Evolutionary conservation across 2,113 vertebrate genomes (phyloP).

Genomic region (Oncorhynchus gorbuscha): DNA sequence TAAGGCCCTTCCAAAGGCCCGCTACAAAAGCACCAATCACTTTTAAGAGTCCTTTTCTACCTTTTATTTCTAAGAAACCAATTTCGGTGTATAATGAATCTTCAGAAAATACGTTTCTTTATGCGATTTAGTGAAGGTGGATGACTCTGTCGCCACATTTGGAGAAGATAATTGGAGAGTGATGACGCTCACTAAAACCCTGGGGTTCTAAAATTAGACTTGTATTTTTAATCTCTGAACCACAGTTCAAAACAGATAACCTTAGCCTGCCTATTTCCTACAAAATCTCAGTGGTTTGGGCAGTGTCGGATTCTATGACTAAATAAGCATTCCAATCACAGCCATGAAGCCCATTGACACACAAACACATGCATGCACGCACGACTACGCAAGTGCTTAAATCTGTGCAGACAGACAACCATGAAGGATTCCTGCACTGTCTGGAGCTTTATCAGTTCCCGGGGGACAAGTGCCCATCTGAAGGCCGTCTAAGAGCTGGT

Average conservation of each 20-base stretch:
- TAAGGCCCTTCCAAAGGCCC: constrained; percentile 71
- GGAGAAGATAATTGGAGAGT: constrained; percentile 41
- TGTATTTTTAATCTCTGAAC: constrained; percentile 6
- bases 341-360: background rate
- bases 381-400: background rate
- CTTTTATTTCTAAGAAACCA: constrained; percentile 63
- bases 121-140: constrained; percentile 46
- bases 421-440: too few relatives aligned
- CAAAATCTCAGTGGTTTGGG: background rate
- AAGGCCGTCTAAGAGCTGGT: too few relatives aligned
- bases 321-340: too few relatives aligned
- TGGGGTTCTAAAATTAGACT: constrained; percentile 15
- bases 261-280: background rate
- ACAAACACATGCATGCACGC: background rate
- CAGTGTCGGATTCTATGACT: too few relatives aligned
- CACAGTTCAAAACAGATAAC: constrained; percentile 13
- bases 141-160: constrained; percentile 39
- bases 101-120: constrained; percentile 44
- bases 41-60: constrained; percentile 61
- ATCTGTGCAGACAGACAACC: too few relatives aligned
- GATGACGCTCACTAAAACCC: constrained; percentile 23
- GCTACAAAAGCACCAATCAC: constrained; percentile 70
- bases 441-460: too few relatives aligned
- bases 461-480: too few relatives aligned
- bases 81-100: constrained; percentile 71